These are phyloP conservation scores for Microplitis deprimator DNA, from an alignment of 2,888 invertebrate species.

Conservation along the genomic window DNA sequence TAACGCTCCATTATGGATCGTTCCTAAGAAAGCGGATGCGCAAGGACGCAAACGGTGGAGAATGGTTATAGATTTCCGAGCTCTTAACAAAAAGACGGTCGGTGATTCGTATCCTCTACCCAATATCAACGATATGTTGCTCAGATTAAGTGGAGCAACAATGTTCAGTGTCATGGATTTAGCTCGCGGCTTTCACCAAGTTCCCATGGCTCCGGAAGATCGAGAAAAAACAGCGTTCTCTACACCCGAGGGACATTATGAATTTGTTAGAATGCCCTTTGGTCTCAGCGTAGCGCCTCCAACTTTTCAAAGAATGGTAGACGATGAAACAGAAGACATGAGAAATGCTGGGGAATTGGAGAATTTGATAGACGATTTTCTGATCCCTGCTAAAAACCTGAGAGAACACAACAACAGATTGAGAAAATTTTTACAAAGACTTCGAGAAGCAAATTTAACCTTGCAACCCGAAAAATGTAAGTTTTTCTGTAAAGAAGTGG, in stretches of 20 bases:
- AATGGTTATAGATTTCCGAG: neutral
- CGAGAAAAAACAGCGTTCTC: conserved; percentile 12
- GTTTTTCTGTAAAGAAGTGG: neutral
- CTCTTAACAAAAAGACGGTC: neutral
- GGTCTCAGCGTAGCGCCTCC: neutral
- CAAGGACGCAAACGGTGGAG: neutral
- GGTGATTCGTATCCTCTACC: neutral
- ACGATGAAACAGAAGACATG: neutral
- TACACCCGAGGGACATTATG: conserved; percentile 1
- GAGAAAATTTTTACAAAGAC: too few species aligned
- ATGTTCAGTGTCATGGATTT: conserved; percentile 3
- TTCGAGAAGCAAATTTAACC: too few species aligned
- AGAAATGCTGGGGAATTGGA: neutral
- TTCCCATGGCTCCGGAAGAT: neutral
- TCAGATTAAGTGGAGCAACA: conserved; percentile 2
- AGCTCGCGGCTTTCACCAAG: conserved; percentile 7
- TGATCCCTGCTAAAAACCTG: too few species aligned
- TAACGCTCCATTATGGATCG: neutral
- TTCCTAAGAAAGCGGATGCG: neutral
- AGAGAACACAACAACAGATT: too few species aligned
- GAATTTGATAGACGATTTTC: neutral
- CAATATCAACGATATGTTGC: too few species aligned
- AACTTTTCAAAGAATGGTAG: too few species aligned
- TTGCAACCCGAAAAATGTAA: too few species aligned
- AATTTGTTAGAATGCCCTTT: conserved; percentile 4